Conservation (phyloP, 2,797 vertebrate genomes). For the Sylvilagus floridanus region DNA sequence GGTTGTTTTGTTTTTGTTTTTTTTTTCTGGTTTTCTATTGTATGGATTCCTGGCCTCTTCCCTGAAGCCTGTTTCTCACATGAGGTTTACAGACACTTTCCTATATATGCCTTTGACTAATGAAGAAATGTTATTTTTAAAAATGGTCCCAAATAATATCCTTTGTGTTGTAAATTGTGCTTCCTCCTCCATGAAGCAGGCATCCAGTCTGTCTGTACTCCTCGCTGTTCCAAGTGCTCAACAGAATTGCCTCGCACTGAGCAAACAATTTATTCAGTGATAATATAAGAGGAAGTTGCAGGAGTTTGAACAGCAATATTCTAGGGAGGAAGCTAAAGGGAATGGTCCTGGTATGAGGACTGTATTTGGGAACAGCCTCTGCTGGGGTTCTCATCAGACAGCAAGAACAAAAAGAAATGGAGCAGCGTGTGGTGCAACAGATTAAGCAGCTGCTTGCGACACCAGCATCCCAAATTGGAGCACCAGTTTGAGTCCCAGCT, state of each 20-base stretch:
- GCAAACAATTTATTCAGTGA: conserved; percentile 16
- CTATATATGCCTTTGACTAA: not conserved
- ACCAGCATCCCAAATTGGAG: too few species aligned
- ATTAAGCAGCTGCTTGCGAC: too few species aligned
- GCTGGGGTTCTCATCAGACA: not conserved
- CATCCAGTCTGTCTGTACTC: not conserved
- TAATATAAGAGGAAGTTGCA: not conserved
- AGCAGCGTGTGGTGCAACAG: too few species aligned
- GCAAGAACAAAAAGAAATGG: not conserved
- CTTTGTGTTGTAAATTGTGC: conserved; percentile 32
- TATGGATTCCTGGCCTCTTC: not conserved
- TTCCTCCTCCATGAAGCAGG: not conserved
- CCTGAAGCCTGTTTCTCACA: not conserved
- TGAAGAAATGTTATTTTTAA: not conserved
- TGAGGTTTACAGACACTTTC: conserved; percentile 21
- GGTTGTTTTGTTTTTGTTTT: too few species aligned
- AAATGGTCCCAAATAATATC: conserved; percentile 16
- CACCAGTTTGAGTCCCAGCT: too few species aligned
- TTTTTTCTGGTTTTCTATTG: too few species aligned
- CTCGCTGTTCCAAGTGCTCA: not conserved
- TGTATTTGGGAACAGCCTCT: not conserved
- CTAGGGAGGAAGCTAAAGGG: not conserved
- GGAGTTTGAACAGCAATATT: not conserved
- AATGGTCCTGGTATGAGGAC: not conserved
- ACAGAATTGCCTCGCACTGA: not conserved